Conservation (phyloP, 2,888 invertebrate species). For the Scaptomyza polygonia region DNA sequence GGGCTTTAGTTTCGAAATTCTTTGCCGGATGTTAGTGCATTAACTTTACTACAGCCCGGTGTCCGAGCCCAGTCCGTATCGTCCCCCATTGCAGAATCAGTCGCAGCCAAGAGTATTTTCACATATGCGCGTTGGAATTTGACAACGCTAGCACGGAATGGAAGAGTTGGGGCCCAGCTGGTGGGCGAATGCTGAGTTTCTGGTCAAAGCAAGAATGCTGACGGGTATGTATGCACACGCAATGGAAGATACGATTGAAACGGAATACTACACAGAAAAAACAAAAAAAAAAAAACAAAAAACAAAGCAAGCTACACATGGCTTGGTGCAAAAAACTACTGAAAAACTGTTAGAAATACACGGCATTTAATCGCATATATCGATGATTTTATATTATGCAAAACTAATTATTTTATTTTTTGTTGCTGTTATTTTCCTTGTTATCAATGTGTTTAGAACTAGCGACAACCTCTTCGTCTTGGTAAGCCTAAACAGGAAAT, state of each 20-base stretch:
- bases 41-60: slow-evolving; percentile 48
- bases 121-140: slow-evolving; percentile 54
- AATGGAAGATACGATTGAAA: slow-evolving; percentile 7
- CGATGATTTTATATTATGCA: no score
- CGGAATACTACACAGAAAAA: slow-evolving; percentile 5
- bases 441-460: no score
- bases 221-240: slow-evolving; percentile 1
- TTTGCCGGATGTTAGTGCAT: slow-evolving; percentile 47
- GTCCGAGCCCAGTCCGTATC: slow-evolving; percentile 6
- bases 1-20: slow-evolving; percentile 39
- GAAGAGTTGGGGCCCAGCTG: slow-evolving; percentile 8
- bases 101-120: slow-evolving; percentile 31
- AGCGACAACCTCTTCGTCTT: no score
- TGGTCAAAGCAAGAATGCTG: slow-evolving; percentile 34
- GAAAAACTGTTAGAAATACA: no score
- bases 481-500: no score
- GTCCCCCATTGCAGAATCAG: slow-evolving; percentile 15
- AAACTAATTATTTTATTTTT: no score
- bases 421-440: no score
- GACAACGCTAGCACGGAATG: slow-evolving; percentile 39
- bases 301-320: no score
- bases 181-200: slow-evolving; percentile 8
- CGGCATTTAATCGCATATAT: no score
- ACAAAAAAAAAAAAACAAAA: no score
- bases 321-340: no score